Percentiles rank a stretch among this genome's conserved stretches.
phyloP scores from a whole-genome alignment of 2,888 invertebrate genomes.

The Lamproptera curius region DNA sequence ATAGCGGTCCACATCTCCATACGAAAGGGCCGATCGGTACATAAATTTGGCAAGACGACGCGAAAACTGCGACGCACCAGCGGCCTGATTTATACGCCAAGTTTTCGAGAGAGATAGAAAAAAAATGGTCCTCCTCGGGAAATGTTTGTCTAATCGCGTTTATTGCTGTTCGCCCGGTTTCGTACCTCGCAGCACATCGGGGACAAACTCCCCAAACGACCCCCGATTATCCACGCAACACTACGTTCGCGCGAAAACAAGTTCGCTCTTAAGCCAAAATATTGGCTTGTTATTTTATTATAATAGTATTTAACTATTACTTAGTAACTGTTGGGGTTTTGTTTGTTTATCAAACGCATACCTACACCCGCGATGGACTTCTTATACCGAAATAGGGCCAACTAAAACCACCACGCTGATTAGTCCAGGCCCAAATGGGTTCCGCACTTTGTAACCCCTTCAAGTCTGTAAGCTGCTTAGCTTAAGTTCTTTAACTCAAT shows the following conservation, averaged over 20 bases:
- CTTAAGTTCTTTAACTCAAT: too few relatives aligned
- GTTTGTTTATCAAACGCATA: too few relatives aligned
- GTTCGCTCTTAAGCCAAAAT: slow-evolving; percentile 26
- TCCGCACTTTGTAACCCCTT: too few relatives aligned
- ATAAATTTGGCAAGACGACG: slow-evolving; percentile 77
- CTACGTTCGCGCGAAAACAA: slow-evolving; percentile 29
- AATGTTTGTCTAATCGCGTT: slow-evolving; percentile 77
- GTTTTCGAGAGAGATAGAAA: slow-evolving; percentile 50
- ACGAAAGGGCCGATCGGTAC: slow-evolving; percentile 78
- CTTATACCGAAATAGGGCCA: too few relatives aligned
- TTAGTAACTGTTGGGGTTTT: too few relatives aligned
- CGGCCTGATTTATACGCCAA: slow-evolving; percentile 75
- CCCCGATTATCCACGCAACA: slow-evolving; percentile 29
- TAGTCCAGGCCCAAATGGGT: too few relatives aligned
- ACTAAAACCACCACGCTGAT: too few relatives aligned
- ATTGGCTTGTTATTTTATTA: slow-evolving; percentile 19
- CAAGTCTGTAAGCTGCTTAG: too few relatives aligned
- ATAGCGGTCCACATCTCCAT: slow-evolving; percentile 76
- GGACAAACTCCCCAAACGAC: slow-evolving; percentile 33
- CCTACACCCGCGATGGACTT: too few relatives aligned
- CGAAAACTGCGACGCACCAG: slow-evolving; percentile 75
- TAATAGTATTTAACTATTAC: too few relatives aligned
- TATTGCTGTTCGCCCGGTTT: slow-evolving; percentile 63
- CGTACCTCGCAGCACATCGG: slow-evolving; percentile 54
- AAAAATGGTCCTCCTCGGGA: slow-evolving; percentile 74